A percentile compares a stretch with the other conserved stretches of the same genome.
Evolutionary conservation across 2,888 invertebrate genomes (phyloP).

Genomic region (Sepioteuthis lessoniana): DNA sequence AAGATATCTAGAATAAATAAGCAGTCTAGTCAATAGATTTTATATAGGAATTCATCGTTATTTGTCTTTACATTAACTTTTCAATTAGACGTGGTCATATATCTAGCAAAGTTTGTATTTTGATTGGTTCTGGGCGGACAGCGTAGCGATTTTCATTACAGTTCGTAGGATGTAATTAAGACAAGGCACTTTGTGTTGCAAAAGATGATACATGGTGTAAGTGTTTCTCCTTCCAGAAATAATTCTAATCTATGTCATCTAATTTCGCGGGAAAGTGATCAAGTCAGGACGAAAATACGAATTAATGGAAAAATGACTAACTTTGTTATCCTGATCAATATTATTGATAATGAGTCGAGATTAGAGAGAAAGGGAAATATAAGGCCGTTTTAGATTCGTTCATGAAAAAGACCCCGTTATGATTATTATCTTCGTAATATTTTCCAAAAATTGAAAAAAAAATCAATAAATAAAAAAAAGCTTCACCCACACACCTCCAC

Average conservation of each 20-base stretch:
- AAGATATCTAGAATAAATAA: no score
- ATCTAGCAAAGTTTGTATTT: not conserved
- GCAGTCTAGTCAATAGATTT: no score
- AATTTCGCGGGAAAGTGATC: not conserved
- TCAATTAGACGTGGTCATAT: not conserved
- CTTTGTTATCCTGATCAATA: not conserved
- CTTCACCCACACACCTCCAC: no score
- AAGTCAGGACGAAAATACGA: not conserved
- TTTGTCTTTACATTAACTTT: not conserved
- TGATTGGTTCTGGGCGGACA: no score
- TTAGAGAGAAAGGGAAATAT: not conserved
- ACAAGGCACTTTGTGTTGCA: not conserved
- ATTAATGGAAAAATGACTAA: not conserved
- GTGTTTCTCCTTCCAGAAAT: not conserved
- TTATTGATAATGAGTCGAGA: not conserved
- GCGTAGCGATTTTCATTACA: not conserved
- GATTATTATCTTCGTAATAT: not conserved
- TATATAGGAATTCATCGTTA: no score
- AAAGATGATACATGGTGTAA: not conserved
- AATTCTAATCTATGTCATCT: constrained; percentile 17
- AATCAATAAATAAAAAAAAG: not conserved
- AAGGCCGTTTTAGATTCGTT: not conserved
- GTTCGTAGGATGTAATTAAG: not conserved
- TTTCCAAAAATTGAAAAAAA: not conserved
- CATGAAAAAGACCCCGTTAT: no score